A percentile compares a stretch with the other conserved stretches of the same genome.
phyloP scores from a whole-genome alignment of 2,888 invertebrate species.

The Dusona sp. region DNA sequence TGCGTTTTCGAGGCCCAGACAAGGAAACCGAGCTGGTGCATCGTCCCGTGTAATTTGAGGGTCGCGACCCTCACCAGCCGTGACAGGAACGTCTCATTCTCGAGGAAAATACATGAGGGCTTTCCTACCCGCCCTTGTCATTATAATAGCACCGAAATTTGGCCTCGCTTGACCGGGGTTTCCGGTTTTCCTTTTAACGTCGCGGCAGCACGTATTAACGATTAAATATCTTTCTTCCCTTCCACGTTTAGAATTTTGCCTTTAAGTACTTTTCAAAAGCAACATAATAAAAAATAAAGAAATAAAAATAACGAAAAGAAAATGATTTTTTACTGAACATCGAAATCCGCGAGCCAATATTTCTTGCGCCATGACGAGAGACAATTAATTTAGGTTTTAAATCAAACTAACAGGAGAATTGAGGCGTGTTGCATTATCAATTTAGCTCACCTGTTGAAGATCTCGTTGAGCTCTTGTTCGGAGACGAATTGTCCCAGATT shows the following conservation, averaged over 20 bases:
- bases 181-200: constrained; percentile 36
- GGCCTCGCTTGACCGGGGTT: constrained; percentile 33
- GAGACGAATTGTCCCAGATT: constrained; percentile 99
- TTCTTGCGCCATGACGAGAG: constrained; percentile 3
- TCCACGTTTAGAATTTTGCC: neutral
- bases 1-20: constrained; percentile 62
- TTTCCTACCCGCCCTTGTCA: constrained; percentile 35
- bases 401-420: constrained; percentile 12
- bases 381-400: neutral
- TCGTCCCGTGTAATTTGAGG: constrained; percentile 72
- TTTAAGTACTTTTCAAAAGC: neutral
- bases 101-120: constrained; percentile 20
- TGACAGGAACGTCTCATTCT: constrained; percentile 18
- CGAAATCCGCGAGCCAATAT: constrained; percentile 27
- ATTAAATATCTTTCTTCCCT: neutral
- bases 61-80: constrained; percentile 58
- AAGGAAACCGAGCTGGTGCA: constrained; percentile 66
- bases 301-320: constrained; percentile 30
- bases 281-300: constrained; percentile 24
- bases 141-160: constrained; percentile 55
- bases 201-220: neutral
- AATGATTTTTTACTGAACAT: neutral
- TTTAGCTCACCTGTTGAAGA: constrained; percentile 96
- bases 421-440: constrained; percentile 26
- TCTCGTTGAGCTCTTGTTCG: constrained; percentile 99